Base-by-base conservation (phyloP, 2,888 invertebrate species). In the Exephanes ischioxanthus region DNA sequence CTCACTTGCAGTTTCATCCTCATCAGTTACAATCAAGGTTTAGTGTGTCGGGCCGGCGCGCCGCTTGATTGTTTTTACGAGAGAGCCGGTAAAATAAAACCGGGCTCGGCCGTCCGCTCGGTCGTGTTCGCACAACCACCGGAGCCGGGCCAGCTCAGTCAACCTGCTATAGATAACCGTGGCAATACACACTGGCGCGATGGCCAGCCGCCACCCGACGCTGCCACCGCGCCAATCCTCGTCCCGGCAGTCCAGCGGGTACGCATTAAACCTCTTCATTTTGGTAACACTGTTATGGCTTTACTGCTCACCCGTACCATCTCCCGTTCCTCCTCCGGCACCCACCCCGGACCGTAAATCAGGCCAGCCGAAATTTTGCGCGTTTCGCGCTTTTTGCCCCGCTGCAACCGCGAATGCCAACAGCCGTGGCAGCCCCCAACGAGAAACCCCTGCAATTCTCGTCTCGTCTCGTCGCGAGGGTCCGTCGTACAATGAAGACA, bases 21-120 rank as follows among this genome's bases (percentile, higher is more conserved):
- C 92, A 91, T 92, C 91, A 91, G 91, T 90, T 90, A 92, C 90
- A 92, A 92, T 92, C 92, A 92, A 91, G 90, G 88, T 90, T 91
- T 90, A 89, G 90, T 90, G 89, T 89, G 90, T 88, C 88, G 90
- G 88, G 83, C 86, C 87, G 90, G 89, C 89, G 90, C 90, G 90
- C 88, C 89, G 85, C 90, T 92, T 93, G 93, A 93, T 93, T 93
- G 92, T 93, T 93, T 93, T 93, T 93, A 93, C 90, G 93, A 92
- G 90, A 90, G 90, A 80, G 80, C 80, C 85, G 86, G 85, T 85
- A 84, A 83, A 86, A 87, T 83, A 83, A 85, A 86, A 88, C 26
- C 58, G 73, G 84, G 81, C 80, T 79, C 45, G 72, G 86, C 80
- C 73, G 84, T 55, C 48, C 70, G 66, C 75, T 68, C 66, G 67